Percentiles rank a stretch among this genome's conserved stretches.
These are phyloP conservation scores for Cepaea nemoralis DNA, from an alignment of 1,140 invertebrate species.

Conservation along the genomic window DNA sequence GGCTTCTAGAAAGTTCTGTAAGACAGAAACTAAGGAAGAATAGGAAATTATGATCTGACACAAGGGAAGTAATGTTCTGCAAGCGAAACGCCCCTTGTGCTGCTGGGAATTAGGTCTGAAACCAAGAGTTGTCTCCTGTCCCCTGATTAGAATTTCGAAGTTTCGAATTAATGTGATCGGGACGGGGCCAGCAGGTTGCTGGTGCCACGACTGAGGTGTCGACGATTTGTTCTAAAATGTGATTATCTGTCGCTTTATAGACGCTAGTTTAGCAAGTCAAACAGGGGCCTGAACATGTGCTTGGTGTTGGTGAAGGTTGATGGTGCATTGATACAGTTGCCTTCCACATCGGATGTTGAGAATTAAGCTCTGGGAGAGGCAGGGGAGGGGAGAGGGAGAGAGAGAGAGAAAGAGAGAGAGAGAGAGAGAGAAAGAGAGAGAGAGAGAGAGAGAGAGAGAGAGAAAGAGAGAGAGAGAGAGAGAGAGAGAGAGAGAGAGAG, in stretches of 20 bases:
- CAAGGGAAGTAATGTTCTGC: background rate
- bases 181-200: conserved; percentile 1
- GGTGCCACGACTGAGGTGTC: background rate
- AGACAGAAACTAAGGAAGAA: background rate
- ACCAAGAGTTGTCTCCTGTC: background rate
- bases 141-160: conserved; percentile 18
- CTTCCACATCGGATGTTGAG: background rate
- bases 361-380: too few species aligned
- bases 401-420: too few species aligned
- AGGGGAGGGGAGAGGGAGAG: too few species aligned
- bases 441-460: too few species aligned
- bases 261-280: background rate
- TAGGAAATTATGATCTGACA: background rate
- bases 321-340: background rate
- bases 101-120: background rate
- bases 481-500: too few species aligned
- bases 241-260: conserved; percentile 4
- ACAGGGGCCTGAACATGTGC: background rate
- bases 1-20: background rate
- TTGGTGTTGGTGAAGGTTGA: background rate
- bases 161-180: conserved; percentile 6
- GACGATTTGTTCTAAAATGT: background rate
- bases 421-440: too few species aligned
- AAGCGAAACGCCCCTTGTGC: background rate
- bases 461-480: too few species aligned